A percentile compares a stretch with the other conserved stretches of the same genome.
Evolutionary conservation across 2,888 invertebrate species (phyloP).

Genomic region (Synanthedon tipuliformis): DNA sequence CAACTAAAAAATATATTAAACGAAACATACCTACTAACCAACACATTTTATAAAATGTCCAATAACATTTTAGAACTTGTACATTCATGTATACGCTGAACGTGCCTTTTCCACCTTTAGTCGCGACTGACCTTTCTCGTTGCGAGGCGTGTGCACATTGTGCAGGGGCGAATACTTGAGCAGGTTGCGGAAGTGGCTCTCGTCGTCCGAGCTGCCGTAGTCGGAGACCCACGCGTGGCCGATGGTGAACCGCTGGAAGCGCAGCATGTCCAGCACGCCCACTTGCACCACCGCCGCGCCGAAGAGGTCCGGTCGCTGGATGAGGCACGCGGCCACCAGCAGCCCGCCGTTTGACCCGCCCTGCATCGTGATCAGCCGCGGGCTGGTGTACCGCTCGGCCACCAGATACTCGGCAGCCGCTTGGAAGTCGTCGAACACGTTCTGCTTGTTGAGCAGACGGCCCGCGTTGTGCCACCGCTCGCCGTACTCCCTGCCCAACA

Average conservation of each 20-base stretch:
- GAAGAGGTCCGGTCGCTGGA: conserved; percentile 95
- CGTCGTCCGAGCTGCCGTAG: conserved; percentile 91
- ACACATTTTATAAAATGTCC: too few species aligned
- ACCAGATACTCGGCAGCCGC: conserved; percentile 91
- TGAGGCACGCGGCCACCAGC: conserved; percentile 92
- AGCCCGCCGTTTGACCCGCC: conserved; percentile 98
- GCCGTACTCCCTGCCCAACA: conserved; percentile 85
- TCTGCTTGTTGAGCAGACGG: conserved; percentile 92
- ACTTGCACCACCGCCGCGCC: conserved; percentile 95
- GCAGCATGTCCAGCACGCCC: conserved; percentile 96
- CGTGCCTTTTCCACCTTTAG: too few species aligned
- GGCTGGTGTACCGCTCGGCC: conserved; percentile 80
- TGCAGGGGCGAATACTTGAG: conserved; percentile 94
- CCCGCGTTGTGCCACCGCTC: conserved; percentile 97
- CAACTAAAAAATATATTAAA: too few species aligned
- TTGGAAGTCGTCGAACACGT: conserved; percentile 97
- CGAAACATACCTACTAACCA: too few species aligned
- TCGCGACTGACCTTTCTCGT: conserved; percentile 15
- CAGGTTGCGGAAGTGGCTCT: conserved; percentile 87
- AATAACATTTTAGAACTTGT: too few species aligned
- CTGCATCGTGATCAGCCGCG: conserved; percentile 83
- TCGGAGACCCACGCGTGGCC: conserved; percentile 97
- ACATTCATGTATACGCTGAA: too few species aligned
- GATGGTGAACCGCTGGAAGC: conserved; percentile 98
- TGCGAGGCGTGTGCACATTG: conserved; percentile 79